These are phyloP conservation scores for Oscheius myriophilus DNA, from an alignment of 2,888 invertebrate genomes.

Conservation along the genomic window DNA sequence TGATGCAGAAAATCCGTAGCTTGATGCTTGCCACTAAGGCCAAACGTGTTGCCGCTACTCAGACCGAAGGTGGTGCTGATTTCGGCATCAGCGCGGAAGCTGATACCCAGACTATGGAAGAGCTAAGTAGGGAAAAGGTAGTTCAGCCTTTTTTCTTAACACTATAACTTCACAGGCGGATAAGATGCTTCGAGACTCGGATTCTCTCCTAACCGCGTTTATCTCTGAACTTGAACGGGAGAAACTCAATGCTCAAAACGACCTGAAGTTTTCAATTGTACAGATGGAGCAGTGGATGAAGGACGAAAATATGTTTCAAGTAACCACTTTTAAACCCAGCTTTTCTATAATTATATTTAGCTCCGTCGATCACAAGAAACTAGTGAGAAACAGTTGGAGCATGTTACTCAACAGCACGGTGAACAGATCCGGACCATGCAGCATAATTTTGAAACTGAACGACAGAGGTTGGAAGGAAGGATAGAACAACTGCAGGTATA, in stretches of 20 bases:
- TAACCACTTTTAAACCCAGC: neutral
- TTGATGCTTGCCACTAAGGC: constrained; percentile 51
- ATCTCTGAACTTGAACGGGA: constrained; percentile 59
- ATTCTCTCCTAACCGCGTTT: constrained; percentile 54
- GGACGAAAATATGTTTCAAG: constrained; percentile 41
- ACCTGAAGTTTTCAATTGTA: constrained; percentile 61
- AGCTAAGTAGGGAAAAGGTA: constrained; percentile 47
- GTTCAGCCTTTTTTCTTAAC: neutral
- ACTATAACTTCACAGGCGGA: constrained; percentile 28
- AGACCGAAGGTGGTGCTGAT: constrained; percentile 51
- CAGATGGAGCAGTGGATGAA: constrained; percentile 62
- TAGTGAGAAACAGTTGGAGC: constrained; percentile 40
- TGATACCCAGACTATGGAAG: constrained; percentile 55
- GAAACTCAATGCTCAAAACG: constrained; percentile 59
- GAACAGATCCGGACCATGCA: constrained; percentile 30
- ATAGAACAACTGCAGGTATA: constrained; percentile 43
- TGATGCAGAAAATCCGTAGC: constrained; percentile 55
- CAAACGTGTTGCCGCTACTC: constrained; percentile 50
- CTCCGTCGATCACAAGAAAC: constrained; percentile 32
- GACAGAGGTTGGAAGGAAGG: constrained; percentile 34
- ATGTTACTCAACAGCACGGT: constrained; percentile 34
- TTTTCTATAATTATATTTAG: constrained; percentile 3
- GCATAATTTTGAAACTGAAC: constrained; percentile 31
- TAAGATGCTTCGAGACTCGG: constrained; percentile 46
- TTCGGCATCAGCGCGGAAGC: constrained; percentile 35